Conservation (phyloP, 2,113 vertebrate species). For the Ornithorhynchus anatinus region DNA sequence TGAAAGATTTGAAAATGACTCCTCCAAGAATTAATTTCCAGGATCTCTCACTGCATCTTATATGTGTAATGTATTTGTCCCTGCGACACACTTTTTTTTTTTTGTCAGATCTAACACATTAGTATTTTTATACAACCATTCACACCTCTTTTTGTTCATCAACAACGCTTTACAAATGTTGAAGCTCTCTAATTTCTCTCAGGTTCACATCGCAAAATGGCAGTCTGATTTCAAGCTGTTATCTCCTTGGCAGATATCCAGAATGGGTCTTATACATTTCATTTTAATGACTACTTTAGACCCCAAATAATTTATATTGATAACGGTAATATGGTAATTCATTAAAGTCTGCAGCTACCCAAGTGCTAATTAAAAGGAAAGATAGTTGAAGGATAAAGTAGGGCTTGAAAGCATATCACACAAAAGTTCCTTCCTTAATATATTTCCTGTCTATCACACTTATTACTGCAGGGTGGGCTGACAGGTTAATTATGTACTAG, state of each 20-base stretch:
- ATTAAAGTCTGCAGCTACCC: constrained; percentile 61
- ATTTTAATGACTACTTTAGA: constrained; percentile 56
- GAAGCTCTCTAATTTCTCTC: constrained; percentile 1
- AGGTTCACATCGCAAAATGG: constrained; percentile 8
- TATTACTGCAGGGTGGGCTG: constrained; percentile 76
- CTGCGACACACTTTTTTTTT: constrained; percentile 1
- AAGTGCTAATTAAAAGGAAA: constrained; percentile 73
- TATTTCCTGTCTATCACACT: constrained; percentile 73
- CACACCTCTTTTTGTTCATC: background rate
- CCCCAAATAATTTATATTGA: constrained; percentile 55
- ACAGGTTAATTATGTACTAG: constrained; percentile 79
- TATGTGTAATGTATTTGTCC: background rate
- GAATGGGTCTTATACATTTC: constrained; percentile 39
- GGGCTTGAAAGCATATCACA: constrained; percentile 65
- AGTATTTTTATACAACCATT: background rate
- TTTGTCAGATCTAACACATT: constrained; percentile 46
- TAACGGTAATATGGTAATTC: constrained; percentile 70
- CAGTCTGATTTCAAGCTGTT: constrained; percentile 24
- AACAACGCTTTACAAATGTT: constrained; percentile 5
- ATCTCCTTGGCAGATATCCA: background rate
- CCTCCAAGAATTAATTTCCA: too few relatives aligned
- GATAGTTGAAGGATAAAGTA: constrained; percentile 70
- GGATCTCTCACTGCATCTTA: background rate
- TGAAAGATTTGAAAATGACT: too few relatives aligned
- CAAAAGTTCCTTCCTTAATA: constrained; percentile 67